These are phyloP conservation scores for Drosophila borealis DNA, from an alignment of 2,888 invertebrate species.

Conservation along the genomic window DNA sequence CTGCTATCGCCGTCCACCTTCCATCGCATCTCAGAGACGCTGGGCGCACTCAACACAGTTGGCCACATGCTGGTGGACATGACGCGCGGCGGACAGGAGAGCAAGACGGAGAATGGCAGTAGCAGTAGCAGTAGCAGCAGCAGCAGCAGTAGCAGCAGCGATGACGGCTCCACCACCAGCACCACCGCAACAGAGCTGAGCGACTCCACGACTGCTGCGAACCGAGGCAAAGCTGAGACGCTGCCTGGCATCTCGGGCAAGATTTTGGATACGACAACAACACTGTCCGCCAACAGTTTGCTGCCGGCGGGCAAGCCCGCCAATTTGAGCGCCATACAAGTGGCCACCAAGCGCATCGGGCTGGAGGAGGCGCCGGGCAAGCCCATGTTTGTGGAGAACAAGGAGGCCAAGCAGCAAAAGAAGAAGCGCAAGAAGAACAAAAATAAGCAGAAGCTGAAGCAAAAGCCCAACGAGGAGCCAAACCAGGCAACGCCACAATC, in stretches of 20 bases:
- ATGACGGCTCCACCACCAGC: slow-evolving; percentile 1
- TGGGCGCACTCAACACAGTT: slow-evolving; percentile 93
- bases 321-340: slow-evolving; percentile 58
- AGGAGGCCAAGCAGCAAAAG: slow-evolving; percentile 82
- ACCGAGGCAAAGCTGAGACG: slow-evolving; percentile 28
- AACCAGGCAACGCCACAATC: slow-evolving; percentile 46
- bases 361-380: slow-evolving; percentile 50
- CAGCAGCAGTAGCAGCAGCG: background rate
- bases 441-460: slow-evolving; percentile 81
- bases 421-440: slow-evolving; percentile 82
- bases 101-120: slow-evolving; percentile 43
- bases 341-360: slow-evolving; percentile 75
- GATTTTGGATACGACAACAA: slow-evolving; percentile 57
- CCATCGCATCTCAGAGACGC: slow-evolving; percentile 88
- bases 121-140: slow-evolving; percentile 4
- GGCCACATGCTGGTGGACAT: slow-evolving; percentile 94
- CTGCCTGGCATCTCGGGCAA: slow-evolving; percentile 61
- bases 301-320: slow-evolving; percentile 63
- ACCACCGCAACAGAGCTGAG: slow-evolving; percentile 27
- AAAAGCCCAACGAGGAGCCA: slow-evolving; percentile 77
- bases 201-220: slow-evolving; percentile 4
- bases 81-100: slow-evolving; percentile 86
- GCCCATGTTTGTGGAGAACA: slow-evolving; percentile 82
- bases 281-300: slow-evolving; percentile 67
- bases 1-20: slow-evolving; percentile 88